Evolutionary conservation across 2,113 vertebrate species (phyloP).

Genomic region (Zosterops lateralis): DNA sequence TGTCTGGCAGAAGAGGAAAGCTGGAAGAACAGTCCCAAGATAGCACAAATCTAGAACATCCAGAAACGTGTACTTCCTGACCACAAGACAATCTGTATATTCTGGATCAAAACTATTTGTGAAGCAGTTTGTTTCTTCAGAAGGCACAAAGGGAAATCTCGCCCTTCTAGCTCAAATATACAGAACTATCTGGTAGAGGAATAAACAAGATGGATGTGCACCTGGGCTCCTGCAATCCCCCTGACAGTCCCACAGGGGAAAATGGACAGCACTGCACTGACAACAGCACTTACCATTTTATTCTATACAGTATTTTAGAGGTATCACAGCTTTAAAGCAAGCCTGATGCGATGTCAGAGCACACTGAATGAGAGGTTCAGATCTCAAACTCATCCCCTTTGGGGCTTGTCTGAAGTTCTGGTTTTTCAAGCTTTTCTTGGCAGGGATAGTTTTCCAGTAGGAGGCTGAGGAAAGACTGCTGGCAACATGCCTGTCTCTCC

Average conservation of each 20-base stretch:
- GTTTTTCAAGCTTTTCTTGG: constrained; percentile 14
- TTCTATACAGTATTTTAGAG: background rate
- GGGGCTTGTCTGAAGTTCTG: background rate
- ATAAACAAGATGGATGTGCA: background rate
- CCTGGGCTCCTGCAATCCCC: background rate
- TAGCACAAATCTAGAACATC: background rate
- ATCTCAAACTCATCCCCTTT: background rate
- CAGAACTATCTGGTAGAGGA: background rate
- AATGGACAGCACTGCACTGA: fast-evolving
- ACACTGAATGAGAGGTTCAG: background rate
- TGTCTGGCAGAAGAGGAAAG: background rate
- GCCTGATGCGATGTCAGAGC: background rate
- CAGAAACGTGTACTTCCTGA: background rate
- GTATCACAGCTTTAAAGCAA: background rate
- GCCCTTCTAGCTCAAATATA: background rate
- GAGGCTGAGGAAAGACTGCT: constrained; percentile 14
- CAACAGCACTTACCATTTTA: background rate
- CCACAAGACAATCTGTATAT: background rate
- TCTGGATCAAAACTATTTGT: background rate
- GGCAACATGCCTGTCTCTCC: background rate
- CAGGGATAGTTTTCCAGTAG: background rate
- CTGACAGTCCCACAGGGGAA: background rate
- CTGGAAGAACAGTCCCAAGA: background rate
- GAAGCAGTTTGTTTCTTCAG: background rate
- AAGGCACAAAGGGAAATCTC: background rate